Percentiles rank a stretch among this genome's conserved stretches.
phyloP scores from a whole-genome alignment of 1,140 invertebrate genomes.

The Drosophila repleta region DNA sequence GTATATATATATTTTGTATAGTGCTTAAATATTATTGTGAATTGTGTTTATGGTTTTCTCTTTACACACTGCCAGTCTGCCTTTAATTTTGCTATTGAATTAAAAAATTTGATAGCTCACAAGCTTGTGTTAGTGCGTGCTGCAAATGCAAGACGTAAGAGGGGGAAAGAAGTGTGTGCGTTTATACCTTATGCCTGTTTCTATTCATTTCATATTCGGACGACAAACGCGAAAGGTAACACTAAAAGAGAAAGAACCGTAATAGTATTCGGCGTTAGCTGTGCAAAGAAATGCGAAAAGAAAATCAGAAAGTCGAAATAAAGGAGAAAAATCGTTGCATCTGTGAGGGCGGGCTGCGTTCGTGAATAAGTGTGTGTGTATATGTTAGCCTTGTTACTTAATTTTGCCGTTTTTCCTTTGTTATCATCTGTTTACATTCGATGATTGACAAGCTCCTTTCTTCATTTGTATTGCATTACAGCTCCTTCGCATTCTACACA shows the following conservation, averaged over 20 bases:
- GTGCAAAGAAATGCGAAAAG: conserved; percentile 40
- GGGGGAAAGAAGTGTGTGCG: conserved; percentile 32
- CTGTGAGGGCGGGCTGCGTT: conserved; percentile 29
- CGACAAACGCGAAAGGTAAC: conserved; percentile 63
- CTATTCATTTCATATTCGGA: conserved; percentile 59
- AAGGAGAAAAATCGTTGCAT: conserved; percentile 34
- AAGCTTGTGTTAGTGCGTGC: conserved; percentile 48
- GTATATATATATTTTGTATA: conserved; percentile 29
- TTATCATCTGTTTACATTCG: conserved; percentile 45
- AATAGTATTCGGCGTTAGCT: conserved; percentile 57
- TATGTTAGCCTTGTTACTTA: conserved; percentile 44
- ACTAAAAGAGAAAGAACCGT: conserved; percentile 66
- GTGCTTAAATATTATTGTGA: conserved; percentile 37
- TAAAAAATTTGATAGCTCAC: conserved; percentile 67
- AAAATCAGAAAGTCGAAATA: conserved; percentile 35
- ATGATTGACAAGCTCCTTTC: conserved; percentile 15
- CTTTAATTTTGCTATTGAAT: conserved; percentile 56
- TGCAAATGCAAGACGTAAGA: conserved; percentile 32
- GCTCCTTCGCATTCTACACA: conserved; percentile 34
- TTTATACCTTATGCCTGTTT: conserved; percentile 56
- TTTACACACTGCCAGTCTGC: conserved; percentile 10
- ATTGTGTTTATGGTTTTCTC: conserved; percentile 34
- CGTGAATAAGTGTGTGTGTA: conserved; percentile 9
- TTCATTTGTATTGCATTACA: conserved; percentile 18
- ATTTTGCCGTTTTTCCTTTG: conserved; percentile 42